These are phyloP conservation scores for Chrysocyon brachyurus DNA, from an alignment of 2,797 vertebrate genomes.

Conservation along the genomic window DNA sequence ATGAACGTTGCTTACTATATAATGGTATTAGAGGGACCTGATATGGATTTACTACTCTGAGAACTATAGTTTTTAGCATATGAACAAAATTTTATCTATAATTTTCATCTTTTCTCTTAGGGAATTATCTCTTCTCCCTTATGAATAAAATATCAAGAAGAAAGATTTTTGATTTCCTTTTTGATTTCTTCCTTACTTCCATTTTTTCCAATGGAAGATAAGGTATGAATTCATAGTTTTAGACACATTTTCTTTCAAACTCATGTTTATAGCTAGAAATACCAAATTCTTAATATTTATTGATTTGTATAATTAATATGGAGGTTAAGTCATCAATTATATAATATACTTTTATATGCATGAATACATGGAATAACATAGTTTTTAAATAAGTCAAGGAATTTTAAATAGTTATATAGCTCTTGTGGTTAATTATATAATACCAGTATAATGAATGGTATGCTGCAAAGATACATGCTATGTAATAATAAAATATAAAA, in stretches of 20 bases:
- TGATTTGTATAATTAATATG: constrained; percentile 45
- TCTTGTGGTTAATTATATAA: constrained; percentile 27
- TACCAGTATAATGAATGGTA: background rate
- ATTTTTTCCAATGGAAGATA: constrained; percentile 84
- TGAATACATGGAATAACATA: background rate
- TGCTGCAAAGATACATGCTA: background rate
- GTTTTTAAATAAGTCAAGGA: constrained; percentile 43
- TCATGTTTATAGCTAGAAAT: constrained; percentile 65
- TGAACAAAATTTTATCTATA: constrained; percentile 82
- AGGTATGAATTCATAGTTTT: constrained; percentile 81
- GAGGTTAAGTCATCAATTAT: background rate
- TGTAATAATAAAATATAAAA: constrained; percentile 23
- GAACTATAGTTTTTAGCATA: constrained; percentile 74
- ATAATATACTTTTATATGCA: background rate
- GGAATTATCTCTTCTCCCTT: constrained; percentile 82
- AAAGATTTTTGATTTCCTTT: constrained; percentile 87
- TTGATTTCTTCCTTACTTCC: constrained; percentile 86
- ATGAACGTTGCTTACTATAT: background rate
- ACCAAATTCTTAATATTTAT: constrained; percentile 51
- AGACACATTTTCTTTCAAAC: constrained; percentile 66
- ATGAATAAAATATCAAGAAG: constrained; percentile 87
- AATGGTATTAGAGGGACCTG: constrained; percentile 69
- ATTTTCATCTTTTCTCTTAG: constrained; percentile 84
- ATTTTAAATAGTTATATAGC: constrained; percentile 32
- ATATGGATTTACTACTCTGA: constrained; percentile 76